Evolutionary conservation across 2,113 vertebrate genomes (phyloP), one percentile per base, ranked within the genome.

Genomic region (Solea senegalensis): DNA sequence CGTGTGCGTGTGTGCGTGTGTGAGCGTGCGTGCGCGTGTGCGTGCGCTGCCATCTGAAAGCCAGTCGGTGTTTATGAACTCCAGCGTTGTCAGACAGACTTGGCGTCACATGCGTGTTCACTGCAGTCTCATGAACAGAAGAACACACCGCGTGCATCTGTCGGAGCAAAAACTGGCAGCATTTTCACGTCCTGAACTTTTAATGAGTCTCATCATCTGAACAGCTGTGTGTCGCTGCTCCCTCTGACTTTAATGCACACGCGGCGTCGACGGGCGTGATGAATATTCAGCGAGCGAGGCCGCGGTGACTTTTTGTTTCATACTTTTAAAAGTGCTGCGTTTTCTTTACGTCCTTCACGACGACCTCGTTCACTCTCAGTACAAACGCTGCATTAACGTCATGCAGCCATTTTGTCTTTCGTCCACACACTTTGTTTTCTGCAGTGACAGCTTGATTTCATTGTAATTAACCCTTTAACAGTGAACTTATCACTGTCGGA

Each of bases 121-220:
- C 41, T 77, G 74, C 80, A 74, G 86, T 74, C 80, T 73, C 80
- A 85, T 84, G 86, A 84, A 62, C 74, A 39, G 21, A 60, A 56
- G 72, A 34, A 34, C 64, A 8, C 80, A 63, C 72, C 71, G 75
- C 75, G 79, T 80, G 84, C 68, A 74, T 74, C 53, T 83, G 75
- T 46, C 80, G 27, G 21, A 21, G 21, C 21, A 8, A 16, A 48
- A 83, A 66, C 69, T 77, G 83, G 80, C 82, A 54, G 70, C 60
- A 69, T 73, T 90, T 83, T 54, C 8, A 72, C 86, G 69, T 86
- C 70, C 61, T 81, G 80, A 86, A 89, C 78, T 69, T 87, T 79
- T 88, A 90, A 92, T 92, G 86, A 88, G 83, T 72, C 79, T 66
- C 87, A 88, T 90, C 87, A 92, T 81, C 83, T 77, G 66, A 88